A percentile compares a stretch with the other conserved stretches of the same genome.
Conservation (phyloP, 2,113 vertebrate species). For the Opisthocomus hoazin region DNA sequence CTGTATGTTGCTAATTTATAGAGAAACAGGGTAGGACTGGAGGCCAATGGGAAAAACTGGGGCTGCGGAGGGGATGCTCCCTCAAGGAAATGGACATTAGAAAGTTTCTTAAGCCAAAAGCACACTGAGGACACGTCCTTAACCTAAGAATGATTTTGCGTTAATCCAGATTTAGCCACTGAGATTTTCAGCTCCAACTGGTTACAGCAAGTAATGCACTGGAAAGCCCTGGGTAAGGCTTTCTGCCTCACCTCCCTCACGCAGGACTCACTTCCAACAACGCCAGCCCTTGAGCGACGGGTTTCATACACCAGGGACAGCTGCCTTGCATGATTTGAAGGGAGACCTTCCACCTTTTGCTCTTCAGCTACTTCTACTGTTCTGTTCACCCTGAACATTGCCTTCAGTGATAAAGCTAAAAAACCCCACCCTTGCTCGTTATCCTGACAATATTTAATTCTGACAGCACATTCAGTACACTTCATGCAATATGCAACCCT, state of each 20-base stretch:
- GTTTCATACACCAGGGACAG: background rate
- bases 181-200: conserved; percentile 6
- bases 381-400: conserved; percentile 58
- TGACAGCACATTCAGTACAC: conserved; percentile 48
- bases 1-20: background rate
- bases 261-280: background rate
- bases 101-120: background rate
- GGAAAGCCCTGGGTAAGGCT: background rate
- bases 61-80: background rate
- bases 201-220: conserved; percentile 7
- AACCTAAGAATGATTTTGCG: background rate
- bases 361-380: conserved; percentile 58
- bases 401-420: conserved; percentile 68
- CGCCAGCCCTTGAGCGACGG: background rate
- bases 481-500: conserved; percentile 48
- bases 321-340: background rate
- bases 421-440: conserved; percentile 56
- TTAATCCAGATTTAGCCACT: background rate
- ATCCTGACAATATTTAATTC: conserved; percentile 67
- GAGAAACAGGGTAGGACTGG: background rate
- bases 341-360: background rate
- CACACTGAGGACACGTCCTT: background rate
- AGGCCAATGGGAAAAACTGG: background rate
- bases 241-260: background rate
- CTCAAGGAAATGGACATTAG: background rate